Evolutionary conservation across 2,888 invertebrate genomes (phyloP).

Genomic region (Cosmia trapezina): DNA sequence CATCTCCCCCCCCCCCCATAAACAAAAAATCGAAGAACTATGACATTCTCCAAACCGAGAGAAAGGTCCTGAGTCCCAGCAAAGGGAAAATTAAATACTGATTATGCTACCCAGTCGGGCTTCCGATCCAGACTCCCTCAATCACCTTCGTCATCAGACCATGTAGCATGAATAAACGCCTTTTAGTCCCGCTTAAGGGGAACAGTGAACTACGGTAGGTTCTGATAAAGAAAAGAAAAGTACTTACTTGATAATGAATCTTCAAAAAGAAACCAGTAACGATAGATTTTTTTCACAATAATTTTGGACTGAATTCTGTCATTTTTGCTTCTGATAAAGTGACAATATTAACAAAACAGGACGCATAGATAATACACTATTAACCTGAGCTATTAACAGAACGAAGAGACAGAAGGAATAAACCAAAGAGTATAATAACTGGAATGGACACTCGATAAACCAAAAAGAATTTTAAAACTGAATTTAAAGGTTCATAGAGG

Average conservation of each 20-base stretch:
- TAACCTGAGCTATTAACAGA: too few species aligned
- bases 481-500: background rate
- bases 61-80: background rate
- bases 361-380: too few species aligned
- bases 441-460: background rate
- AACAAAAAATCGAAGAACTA: too few species aligned
- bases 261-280: slow-evolving; percentile 34
- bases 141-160: background rate
- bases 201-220: background rate
- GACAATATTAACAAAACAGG: slow-evolving; percentile 16
- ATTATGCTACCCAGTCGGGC: background rate
- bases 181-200: background rate
- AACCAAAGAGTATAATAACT: background rate
- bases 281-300: slow-evolving; percentile 60
- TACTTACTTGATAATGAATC: slow-evolving; percentile 52
- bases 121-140: background rate
- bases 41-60: background rate
- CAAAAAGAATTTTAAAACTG: slow-evolving; percentile 17
- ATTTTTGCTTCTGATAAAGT: slow-evolving; percentile 50
- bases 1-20: too few species aligned
- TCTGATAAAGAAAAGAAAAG: background rate
- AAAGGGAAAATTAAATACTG: too few species aligned
- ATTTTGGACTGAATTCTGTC: slow-evolving; percentile 62
- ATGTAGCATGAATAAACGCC: background rate
- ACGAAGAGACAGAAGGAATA: background rate